Conservation (phyloP, 2,888 invertebrate genomes). For the Stenoptilia bipunctidactyla region DNA sequence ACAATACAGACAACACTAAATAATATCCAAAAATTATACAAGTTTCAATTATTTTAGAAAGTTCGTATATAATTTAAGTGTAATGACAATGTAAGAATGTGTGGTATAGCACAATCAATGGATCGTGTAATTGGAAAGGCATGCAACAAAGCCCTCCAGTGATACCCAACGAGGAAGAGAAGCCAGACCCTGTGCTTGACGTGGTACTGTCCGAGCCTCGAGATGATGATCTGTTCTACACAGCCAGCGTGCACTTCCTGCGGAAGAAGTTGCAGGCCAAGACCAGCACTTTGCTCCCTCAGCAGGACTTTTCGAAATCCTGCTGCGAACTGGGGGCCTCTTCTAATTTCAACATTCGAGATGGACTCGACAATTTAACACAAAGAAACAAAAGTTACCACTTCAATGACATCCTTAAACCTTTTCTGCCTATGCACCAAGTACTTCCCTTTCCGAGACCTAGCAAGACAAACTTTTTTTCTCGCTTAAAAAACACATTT, state of each 20-base stretch:
- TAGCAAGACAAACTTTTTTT: constrained; percentile 31
- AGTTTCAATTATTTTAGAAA: no score
- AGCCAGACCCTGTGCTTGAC: no score
- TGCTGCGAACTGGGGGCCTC: constrained; percentile 28
- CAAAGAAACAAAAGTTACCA: neutral
- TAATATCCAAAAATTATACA: no score
- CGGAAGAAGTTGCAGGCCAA: constrained; percentile 42
- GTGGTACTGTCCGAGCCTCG: neutral
- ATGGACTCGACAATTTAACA: neutral
- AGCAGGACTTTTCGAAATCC: constrained; percentile 27
- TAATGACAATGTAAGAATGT: no score
- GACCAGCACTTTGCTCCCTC: constrained; percentile 15
- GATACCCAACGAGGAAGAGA: no score
- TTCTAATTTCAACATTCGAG: neutral
- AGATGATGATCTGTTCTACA: constrained; percentile 41
- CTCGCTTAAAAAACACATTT: constrained; percentile 34
- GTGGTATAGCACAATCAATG: no score
- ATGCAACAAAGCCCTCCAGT: no score
- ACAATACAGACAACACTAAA: no score
- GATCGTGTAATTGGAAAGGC: no score
- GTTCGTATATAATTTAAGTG: no score
- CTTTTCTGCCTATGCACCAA: constrained; percentile 40
- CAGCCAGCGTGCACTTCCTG: constrained; percentile 53
- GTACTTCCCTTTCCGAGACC: constrained; percentile 53
- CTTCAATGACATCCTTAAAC: neutral